Base-by-base conservation (phyloP, 2,113 vertebrate genomes). In the Agelaius tricolor region DNA sequence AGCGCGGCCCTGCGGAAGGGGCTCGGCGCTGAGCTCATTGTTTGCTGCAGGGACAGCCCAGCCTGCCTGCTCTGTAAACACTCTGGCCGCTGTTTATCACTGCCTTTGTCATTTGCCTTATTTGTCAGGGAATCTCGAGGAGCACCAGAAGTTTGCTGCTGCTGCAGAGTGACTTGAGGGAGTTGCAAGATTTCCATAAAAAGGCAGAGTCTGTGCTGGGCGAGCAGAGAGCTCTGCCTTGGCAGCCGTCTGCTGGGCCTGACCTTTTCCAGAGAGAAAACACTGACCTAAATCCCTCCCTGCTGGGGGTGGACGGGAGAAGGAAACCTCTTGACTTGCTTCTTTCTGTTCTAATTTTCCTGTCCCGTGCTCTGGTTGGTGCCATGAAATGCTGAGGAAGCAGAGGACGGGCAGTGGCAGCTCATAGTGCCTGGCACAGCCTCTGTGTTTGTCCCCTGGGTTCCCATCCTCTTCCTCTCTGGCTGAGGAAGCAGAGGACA, bases 131-230 rank as follows among this genome's bases (percentile, higher is more conserved):
- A 97, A 88, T 96, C 97, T 96, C 87, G 84, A 85, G 84, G 87
- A 97, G 97, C 96, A 95, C 14, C 69, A 97, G 93, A 71, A 91
- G 91, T 93, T 98, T 96, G 95, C 97, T 97, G 93, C 49, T 95
- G 91, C 96, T 96, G 94, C 82, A 15, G 27, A 87, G 81, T 9
- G 79, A 92, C 87, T 81, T 14, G 79, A 96, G 94, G 90, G 97
- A 96, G 90, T 91, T 62, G 95, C 67, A 69, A 98, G 94, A 98
- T 98, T 98, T 97, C 98, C 98, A 98, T 98, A 98, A 98, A 98
- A 98, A 98, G 98, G 97, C 98, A 98, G 97, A 97, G 92, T 58
- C 87, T 63, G 97, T 94, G 94, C 97, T 94, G 97, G 97, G 96
- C 39, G 83, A 96, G 93, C 94, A 58, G 76, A 59, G 95, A 94